Evolutionary conservation across 2,888 invertebrate genomes (phyloP).

Genomic region (Erpobdella octoculata): DNA sequence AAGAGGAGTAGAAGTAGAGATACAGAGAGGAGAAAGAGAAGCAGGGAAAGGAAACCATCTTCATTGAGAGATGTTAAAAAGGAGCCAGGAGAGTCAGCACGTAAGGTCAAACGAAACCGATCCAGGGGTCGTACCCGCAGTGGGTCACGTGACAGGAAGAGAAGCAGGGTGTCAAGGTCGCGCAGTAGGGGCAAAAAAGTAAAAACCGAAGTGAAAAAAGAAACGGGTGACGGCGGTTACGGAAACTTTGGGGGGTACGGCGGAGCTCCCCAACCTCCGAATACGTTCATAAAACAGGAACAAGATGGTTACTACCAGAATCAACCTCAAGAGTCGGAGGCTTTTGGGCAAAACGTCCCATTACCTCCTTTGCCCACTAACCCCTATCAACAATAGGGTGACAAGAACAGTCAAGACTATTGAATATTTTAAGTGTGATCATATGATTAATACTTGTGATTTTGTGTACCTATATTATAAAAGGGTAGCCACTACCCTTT

Average conservation of each 20-base stretch:
- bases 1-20: conserved; percentile 28
- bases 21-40: conserved; percentile 17
- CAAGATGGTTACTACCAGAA: not conserved
- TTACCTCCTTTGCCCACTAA: too few relatives aligned
- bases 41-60: conserved; percentile 27
- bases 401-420: too few relatives aligned
- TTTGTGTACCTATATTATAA: too few relatives aligned
- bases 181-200: conserved; percentile 9
- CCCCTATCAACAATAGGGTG: too few relatives aligned
- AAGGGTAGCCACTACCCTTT: too few relatives aligned
- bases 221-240: not conserved
- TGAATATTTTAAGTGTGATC: too few relatives aligned
- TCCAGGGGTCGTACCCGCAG: conserved; percentile 30
- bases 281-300: conserved; percentile 2
- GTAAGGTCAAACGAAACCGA: conserved; percentile 26
- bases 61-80: conserved; percentile 13
- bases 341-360: too few relatives aligned
- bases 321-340: not conserved
- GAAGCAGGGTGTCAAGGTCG: conserved; percentile 12
- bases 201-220: conserved; percentile 18
- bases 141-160: conserved; percentile 29
- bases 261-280: not conserved
- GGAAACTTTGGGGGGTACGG: not conserved
- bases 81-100: not conserved
- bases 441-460: too few relatives aligned